phyloP scores from a whole-genome alignment of 1,140 invertebrate genomes.

The Plutomurus gul region DNA sequence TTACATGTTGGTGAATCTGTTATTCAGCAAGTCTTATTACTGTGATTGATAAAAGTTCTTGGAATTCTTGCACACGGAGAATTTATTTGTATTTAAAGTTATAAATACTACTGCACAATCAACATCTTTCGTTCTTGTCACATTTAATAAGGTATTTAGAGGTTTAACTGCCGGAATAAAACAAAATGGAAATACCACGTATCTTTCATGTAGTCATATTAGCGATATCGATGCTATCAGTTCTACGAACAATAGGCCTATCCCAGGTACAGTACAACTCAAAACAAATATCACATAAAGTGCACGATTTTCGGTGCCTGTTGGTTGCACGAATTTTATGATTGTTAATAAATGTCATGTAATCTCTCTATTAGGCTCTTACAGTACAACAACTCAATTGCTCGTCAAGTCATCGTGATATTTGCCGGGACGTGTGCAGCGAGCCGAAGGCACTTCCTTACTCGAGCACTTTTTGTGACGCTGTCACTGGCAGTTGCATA shows the following conservation, averaged over 20 bases:
- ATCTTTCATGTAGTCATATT: neutral
- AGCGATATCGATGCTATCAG: neutral
- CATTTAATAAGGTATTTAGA: too few species aligned
- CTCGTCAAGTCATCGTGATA: neutral
- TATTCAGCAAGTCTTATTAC: too few species aligned
- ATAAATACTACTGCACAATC: too few species aligned
- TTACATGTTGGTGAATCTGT: too few species aligned
- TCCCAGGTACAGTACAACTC: neutral
- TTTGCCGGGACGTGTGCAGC: slow-evolving; percentile 42
- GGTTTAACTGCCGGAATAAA: too few species aligned
- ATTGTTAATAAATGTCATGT: neutral
- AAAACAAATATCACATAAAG: neutral
- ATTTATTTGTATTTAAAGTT: too few species aligned
- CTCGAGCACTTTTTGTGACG: slow-evolving; percentile 49
- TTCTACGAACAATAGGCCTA: neutral
- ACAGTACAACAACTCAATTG: slow-evolving; percentile 23
- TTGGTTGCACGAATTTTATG: neutral
- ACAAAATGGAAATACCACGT: neutral
- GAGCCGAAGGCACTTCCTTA: slow-evolving; percentile 27
- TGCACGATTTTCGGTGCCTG: neutral
- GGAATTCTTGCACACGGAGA: too few species aligned
- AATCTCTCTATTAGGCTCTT: neutral
- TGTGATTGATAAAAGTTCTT: too few species aligned
- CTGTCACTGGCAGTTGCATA: slow-evolving; percentile 37
- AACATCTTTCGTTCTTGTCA: neutral